These are phyloP conservation scores for Dasyprocta punctata DNA, from an alignment of 2,113 vertebrate species.

Conservation along the genomic window DNA sequence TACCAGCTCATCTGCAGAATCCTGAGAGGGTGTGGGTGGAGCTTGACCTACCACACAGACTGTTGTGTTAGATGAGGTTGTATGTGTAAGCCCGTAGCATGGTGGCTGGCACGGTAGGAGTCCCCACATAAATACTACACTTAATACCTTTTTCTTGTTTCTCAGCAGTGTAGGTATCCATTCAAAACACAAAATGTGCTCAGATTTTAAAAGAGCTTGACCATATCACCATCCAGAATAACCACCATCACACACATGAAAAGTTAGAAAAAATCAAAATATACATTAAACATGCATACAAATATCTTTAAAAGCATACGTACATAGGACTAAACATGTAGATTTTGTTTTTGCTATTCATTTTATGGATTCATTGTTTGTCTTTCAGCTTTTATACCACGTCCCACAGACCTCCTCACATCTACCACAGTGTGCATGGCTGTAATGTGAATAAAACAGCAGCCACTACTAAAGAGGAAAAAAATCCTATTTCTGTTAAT, in stretches of 20 bases:
- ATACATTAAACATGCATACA: too few relatives aligned
- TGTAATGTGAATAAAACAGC: not conserved
- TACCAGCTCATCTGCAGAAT: not conserved
- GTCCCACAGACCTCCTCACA: not conserved
- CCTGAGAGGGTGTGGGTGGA: rapidly evolving
- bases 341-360: not conserved
- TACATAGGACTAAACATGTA: not conserved
- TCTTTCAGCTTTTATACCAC: not conserved
- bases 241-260: rapidly evolving
- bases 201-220: not conserved
- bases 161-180: not conserved
- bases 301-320: not conserved
- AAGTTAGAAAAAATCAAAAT: not conserved
- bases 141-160: not conserved
- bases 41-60: not conserved
- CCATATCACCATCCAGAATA: too few relatives aligned
- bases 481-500: not conserved
- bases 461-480: not conserved
- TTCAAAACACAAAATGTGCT: not conserved
- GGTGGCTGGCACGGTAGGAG: not conserved
- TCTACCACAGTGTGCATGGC: not conserved
- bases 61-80: not conserved
- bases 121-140: too few relatives aligned
- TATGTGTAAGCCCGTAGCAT: rapidly evolving
- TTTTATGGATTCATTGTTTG: not conserved